Evolutionary conservation across 2,888 invertebrate genomes (phyloP), one percentile per base, ranked within the genome.

Genomic region (Ypsolopha sequella): DNA sequence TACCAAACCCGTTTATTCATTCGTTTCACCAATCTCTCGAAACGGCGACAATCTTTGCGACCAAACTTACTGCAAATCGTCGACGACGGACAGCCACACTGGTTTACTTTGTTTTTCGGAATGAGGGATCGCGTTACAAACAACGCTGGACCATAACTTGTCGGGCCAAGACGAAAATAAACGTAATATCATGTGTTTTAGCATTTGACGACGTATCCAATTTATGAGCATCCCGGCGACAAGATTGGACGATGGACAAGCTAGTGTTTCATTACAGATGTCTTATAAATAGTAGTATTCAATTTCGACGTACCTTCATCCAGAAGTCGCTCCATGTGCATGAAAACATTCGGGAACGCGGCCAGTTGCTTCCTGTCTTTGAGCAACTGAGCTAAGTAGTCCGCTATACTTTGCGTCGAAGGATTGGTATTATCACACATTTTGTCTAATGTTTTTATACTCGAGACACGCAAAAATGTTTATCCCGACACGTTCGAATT

Each of bases 361-460:
- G 97, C 97, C 85, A 99, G 92, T 91, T 99, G 98, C 91, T 99
- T 99, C 91, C 98, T 96, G 92, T 99, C 99, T 92, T 99, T 99
- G 84, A 99, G 92, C 89, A 99, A 92, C 90, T 99, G 99, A 84
- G 99, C 98, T 91, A 99, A 92, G 91, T 99, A 99, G 90, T 99
- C 99, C 88, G 99, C 97, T 90, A 96, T 95, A 90, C 96, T 96
- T 88, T 96, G 96, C 88, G 96, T 96, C 82, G 93, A 94, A 72
- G 92, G 90, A 82, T 74, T 85, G 78, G 74, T 86, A 79, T 77
- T 82, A 78, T 88, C 87, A 82, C 87, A 86, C 87, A 87, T 87
- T 78, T 77, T 87, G 79, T 76, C 70, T 78, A 72, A 70, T 66
- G 68, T 73, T 68, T 73, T 67, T 63, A 73, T 82, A 80, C 76